Evolutionary conservation across 2,888 invertebrate genomes (phyloP).

Genomic region (Seira sanloemensis): DNA sequence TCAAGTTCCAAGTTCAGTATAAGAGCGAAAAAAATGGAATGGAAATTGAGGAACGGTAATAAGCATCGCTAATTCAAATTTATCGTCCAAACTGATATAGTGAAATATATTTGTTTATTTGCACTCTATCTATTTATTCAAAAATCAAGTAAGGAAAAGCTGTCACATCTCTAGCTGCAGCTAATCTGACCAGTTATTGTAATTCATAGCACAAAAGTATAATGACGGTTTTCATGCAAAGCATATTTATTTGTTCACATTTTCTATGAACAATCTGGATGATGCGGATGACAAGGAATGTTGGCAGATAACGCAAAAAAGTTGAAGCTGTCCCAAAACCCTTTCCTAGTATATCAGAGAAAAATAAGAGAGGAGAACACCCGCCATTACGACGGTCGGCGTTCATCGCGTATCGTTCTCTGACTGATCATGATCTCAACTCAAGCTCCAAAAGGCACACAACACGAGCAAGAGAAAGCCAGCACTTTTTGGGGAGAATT

Average conservation of each 20-base stretch:
- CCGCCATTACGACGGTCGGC: constrained; percentile 31
- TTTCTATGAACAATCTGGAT: background rate
- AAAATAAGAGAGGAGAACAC: constrained; percentile 1
- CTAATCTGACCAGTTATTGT: background rate
- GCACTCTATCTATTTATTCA: background rate
- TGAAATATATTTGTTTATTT: background rate
- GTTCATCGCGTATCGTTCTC: constrained; percentile 30
- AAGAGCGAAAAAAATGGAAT: too few relatives aligned
- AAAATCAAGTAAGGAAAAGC: too few relatives aligned
- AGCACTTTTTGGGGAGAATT: too few relatives aligned
- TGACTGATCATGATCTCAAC: constrained; percentile 38
- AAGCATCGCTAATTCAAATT: too few relatives aligned
- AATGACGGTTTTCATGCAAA: background rate
- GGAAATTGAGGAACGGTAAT: too few relatives aligned
- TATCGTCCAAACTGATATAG: background rate
- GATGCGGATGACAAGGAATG: background rate
- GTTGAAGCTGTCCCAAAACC: background rate
- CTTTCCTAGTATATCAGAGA: background rate
- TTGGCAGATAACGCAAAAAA: background rate
- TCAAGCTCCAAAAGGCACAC: background rate
- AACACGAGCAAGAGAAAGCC: background rate
- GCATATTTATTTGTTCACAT: background rate
- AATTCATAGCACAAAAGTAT: background rate
- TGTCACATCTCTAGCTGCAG: too few relatives aligned
- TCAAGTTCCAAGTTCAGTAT: too few relatives aligned